Conservation (phyloP, 2,888 invertebrate genomes). For the Myathropa florea region DNA sequence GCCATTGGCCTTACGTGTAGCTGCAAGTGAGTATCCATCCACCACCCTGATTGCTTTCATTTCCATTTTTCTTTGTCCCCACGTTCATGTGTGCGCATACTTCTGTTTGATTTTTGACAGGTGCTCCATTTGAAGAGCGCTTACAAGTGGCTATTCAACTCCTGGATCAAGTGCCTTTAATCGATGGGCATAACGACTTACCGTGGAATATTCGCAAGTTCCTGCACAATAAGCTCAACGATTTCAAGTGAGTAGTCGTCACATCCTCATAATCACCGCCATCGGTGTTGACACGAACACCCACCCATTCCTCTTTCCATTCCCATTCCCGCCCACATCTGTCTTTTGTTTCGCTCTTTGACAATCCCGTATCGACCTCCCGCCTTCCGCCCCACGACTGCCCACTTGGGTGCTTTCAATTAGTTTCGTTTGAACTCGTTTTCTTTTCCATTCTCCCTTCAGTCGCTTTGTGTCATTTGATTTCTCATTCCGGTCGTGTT, state of each 20-base stretch:
- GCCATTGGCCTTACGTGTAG: slow-evolving; percentile 88
- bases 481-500: slow-evolving; percentile 50
- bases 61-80: not conserved
- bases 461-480: slow-evolving; percentile 55
- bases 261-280: too few relatives aligned
- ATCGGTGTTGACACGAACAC: too few relatives aligned
- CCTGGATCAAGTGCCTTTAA: slow-evolving; percentile 88
- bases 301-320: slow-evolving; percentile 4
- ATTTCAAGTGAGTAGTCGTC: slow-evolving; percentile 84
- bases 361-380: not conserved
- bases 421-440: slow-evolving; percentile 58
- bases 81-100: too few relatives aligned
- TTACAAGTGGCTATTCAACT: slow-evolving; percentile 87
- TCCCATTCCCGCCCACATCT: not conserved
- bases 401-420: slow-evolving; percentile 50
- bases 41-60: slow-evolving; percentile 39
- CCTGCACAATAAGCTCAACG: slow-evolving; percentile 92
- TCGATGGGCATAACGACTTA: slow-evolving; percentile 94
- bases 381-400: slow-evolving; percentile 15
- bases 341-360: slow-evolving; percentile 2
- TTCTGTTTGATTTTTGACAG: slow-evolving; percentile 76
- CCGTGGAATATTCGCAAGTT: slow-evolving; percentile 96
- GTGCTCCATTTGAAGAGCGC: slow-evolving; percentile 89
- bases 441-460: slow-evolving; percentile 17
- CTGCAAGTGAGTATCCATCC: slow-evolving; percentile 83